Conservation (phyloP, 2,113 vertebrate genomes). For the Meleagris gallopavo region DNA sequence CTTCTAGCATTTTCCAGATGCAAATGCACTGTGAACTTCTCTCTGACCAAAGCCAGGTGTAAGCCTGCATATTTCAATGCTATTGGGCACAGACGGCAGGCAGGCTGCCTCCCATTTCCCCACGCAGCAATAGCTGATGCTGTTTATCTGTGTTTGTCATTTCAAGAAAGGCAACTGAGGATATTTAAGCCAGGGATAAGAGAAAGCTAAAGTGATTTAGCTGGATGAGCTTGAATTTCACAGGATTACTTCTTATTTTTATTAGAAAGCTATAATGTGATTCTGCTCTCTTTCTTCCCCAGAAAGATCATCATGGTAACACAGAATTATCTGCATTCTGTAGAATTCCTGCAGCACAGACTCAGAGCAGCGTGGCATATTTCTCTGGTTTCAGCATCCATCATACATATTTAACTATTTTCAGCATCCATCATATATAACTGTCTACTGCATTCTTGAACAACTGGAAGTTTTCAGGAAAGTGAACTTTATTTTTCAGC, state of each 20-base stretch:
- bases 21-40: rapidly evolving
- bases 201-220: conserved; percentile 54
- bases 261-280: conserved; percentile 45
- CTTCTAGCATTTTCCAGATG: neutral
- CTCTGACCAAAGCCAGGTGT: neutral
- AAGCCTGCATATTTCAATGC: neutral
- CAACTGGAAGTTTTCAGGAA: neutral
- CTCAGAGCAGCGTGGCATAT: neutral
- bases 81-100: neutral
- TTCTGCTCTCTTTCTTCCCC: neutral
- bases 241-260: conserved; percentile 67
- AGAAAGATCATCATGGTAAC: conserved; percentile 33
- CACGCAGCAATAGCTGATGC: neutral
- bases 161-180: neutral
- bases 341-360: conserved; percentile 35
- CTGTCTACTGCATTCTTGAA: neutral
- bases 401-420: neutral
- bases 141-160: neutral
- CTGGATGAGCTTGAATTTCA: conserved; percentile 66
- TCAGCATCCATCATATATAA: neutral
- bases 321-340: conserved; percentile 10
- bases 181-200: conserved; percentile 12
- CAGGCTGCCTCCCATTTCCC: neutral
- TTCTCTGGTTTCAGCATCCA: conserved; percentile 19
- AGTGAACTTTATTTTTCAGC: neutral